Conservation (phyloP, 2,888 invertebrate genomes). For the Clivina fossor region DNA sequence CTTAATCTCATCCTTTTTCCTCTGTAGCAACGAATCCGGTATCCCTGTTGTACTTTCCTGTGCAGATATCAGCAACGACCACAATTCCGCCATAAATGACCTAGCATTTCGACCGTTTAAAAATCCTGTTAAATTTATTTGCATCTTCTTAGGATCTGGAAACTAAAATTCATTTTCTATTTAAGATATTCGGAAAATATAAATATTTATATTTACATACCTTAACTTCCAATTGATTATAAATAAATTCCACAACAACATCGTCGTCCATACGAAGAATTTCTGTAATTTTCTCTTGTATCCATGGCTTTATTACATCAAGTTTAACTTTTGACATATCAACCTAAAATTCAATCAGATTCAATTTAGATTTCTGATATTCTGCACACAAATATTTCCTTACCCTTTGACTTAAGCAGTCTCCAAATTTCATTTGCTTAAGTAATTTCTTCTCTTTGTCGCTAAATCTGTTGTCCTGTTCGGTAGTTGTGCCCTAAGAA, state of each 20-base stretch:
- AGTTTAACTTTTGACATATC: slow-evolving; percentile 98
- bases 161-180: slow-evolving; percentile 60
- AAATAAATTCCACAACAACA: slow-evolving; percentile 97
- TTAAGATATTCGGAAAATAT: slow-evolving; percentile 52
- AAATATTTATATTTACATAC: slow-evolving; percentile 56
- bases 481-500: slow-evolving; percentile 98
- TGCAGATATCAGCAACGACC: slow-evolving; percentile 92
- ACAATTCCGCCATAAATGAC: slow-evolving; percentile 96
- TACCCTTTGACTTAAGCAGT: slow-evolving; percentile 90
- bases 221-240: slow-evolving; percentile 96
- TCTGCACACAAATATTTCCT: slow-evolving; percentile 37
- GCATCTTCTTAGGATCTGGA: slow-evolving; percentile 98
- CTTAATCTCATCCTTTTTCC: slow-evolving; percentile 95
- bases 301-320: slow-evolving; percentile 98
- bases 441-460: slow-evolving; percentile 99
- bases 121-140: slow-evolving; percentile 99
- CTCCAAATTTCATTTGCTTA: slow-evolving; percentile 98
- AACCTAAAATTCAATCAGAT: slow-evolving; percentile 61
- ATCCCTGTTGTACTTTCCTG: slow-evolving; percentile 95
- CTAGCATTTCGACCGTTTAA: slow-evolving; percentile 97
- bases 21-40: slow-evolving; percentile 90
- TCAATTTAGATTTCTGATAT: slow-evolving; percentile 71
- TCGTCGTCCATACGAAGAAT: slow-evolving; percentile 98
- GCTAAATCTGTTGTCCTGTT: slow-evolving; percentile 98
- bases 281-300: slow-evolving; percentile 93